A percentile compares a stretch with the other conserved stretches of the same genome.
Evolutionary conservation across 1,140 invertebrate genomes (phyloP).

Genomic region (Drosophila repleta): DNA sequence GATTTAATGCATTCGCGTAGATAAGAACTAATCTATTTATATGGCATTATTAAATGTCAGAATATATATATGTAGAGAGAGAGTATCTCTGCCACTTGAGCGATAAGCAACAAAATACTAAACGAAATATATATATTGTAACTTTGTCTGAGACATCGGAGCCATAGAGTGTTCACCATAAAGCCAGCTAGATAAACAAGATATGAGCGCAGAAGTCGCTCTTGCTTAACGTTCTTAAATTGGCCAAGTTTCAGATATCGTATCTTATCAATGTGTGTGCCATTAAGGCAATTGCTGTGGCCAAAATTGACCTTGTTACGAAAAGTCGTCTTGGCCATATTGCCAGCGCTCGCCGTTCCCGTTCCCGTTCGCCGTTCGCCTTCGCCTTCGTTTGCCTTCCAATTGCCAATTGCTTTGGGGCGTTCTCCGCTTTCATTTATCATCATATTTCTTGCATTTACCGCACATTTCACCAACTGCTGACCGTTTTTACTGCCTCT

Average conservation of each 20-base stretch:
- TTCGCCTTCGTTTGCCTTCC: too few species aligned
- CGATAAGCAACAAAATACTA: slow-evolving; percentile 9
- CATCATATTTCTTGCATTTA: slow-evolving; percentile 70
- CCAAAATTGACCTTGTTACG: slow-evolving; percentile 38
- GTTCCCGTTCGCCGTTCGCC: too few species aligned
- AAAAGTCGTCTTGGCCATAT: slow-evolving; percentile 32
- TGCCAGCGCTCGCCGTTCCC: slow-evolving; percentile 3
- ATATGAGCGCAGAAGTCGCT: slow-evolving; percentile 33
- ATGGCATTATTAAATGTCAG: slow-evolving; percentile 18
- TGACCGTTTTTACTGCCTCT: slow-evolving; percentile 12
- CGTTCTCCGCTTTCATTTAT: slow-evolving; percentile 60
- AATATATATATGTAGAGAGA: not conserved
- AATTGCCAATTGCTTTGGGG: slow-evolving; percentile 13
- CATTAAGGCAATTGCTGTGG: slow-evolving; percentile 39
- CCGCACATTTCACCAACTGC: slow-evolving; percentile 63
- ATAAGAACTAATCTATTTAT: slow-evolving; percentile 18
- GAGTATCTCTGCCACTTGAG: not conserved
- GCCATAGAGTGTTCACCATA: slow-evolving; percentile 13
- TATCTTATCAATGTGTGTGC: slow-evolving; percentile 46
- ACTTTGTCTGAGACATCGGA: slow-evolving; percentile 1
- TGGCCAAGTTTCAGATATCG: slow-evolving; percentile 30
- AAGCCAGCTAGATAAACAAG: slow-evolving; percentile 37
- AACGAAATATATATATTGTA: slow-evolving; percentile 2
- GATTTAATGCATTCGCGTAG: not conserved
- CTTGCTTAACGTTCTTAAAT: slow-evolving; percentile 35